phyloP scores from a whole-genome alignment of 2,797 vertebrate genomes.

The Argya squamiceps region DNA sequence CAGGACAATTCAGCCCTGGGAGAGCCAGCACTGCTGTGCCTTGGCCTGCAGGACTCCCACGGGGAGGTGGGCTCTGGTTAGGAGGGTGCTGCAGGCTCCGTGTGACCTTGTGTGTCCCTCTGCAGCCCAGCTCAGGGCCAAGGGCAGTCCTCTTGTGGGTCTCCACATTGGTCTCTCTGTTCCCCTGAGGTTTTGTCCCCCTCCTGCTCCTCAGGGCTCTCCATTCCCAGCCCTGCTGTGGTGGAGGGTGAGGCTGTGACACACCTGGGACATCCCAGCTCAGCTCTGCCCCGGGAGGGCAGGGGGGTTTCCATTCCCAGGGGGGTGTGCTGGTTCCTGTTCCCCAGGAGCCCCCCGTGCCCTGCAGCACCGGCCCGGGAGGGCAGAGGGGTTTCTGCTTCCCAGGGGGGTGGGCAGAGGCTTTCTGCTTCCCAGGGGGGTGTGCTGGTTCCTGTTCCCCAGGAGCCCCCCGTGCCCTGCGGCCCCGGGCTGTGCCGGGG shows the following conservation, averaged over 20 bases:
- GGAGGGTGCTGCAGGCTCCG: neutral
- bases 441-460: neutral
- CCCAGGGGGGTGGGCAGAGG: neutral
- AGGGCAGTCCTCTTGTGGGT: neutral
- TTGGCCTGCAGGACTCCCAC: neutral
- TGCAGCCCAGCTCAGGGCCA: neutral
- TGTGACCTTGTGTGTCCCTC: neutral
- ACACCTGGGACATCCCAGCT: accelerated
- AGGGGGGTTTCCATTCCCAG: neutral
- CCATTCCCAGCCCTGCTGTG: accelerated
- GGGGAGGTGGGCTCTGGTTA: neutral
- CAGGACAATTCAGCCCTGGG: neutral
- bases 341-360: neutral
- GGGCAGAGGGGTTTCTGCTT: too few species aligned
- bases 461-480: neutral
- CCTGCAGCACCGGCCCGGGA: too few species aligned
- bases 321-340: neutral
- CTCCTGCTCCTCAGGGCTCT: neutral
- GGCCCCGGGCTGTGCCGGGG: neutral
- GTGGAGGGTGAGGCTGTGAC: neutral
- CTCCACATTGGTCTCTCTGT: accelerated
- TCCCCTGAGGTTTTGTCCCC: neutral
- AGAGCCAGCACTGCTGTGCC: neutral
- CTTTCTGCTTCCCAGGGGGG: neutral
- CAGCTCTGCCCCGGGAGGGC: accelerated